phyloP scores from a whole-genome alignment of 2,888 invertebrate species.

The Xanthia togata region DNA sequence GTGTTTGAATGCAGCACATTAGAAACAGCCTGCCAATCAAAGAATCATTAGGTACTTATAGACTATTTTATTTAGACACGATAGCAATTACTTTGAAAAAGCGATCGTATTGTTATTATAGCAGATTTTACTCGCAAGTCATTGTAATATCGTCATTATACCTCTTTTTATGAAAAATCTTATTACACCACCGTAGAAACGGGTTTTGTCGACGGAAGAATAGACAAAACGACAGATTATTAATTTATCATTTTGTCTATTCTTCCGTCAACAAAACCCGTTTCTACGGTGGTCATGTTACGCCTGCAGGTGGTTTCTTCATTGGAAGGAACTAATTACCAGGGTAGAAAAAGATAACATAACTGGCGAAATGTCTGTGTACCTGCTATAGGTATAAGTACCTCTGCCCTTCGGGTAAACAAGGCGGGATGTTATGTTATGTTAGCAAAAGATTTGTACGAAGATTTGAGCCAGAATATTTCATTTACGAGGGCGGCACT shows the following conservation, averaged over 20 bases:
- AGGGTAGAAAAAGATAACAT: background rate
- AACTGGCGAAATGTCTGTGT: too few relatives aligned
- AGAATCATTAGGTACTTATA: slow-evolving; percentile 30
- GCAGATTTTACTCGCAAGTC: slow-evolving; percentile 5
- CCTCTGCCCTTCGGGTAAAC: too few relatives aligned
- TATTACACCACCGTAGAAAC: background rate
- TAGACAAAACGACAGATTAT: too few relatives aligned
- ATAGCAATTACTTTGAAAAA: slow-evolving; percentile 41
- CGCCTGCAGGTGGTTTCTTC: background rate
- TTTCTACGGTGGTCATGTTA: too few relatives aligned
- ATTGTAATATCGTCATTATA: slow-evolving; percentile 13
- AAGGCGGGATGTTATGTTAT: too few relatives aligned
- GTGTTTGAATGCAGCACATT: slow-evolving; percentile 15
- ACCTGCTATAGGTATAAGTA: too few relatives aligned
- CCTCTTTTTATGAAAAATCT: slow-evolving; percentile 12
- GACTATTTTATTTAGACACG: slow-evolving; percentile 44
- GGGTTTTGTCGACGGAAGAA: too few relatives aligned
- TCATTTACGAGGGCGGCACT: too few relatives aligned
- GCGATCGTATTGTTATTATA: slow-evolving; percentile 3
- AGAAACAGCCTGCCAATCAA: slow-evolving; percentile 37
- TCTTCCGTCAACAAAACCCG: too few relatives aligned
- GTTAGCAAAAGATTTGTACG: background rate
- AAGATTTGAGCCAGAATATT: background rate
- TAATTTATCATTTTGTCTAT: too few relatives aligned
- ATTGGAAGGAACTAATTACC: background rate